Conservation (phyloP, 1,140 invertebrate genomes). For the Sarcophaga bullata region DNA sequence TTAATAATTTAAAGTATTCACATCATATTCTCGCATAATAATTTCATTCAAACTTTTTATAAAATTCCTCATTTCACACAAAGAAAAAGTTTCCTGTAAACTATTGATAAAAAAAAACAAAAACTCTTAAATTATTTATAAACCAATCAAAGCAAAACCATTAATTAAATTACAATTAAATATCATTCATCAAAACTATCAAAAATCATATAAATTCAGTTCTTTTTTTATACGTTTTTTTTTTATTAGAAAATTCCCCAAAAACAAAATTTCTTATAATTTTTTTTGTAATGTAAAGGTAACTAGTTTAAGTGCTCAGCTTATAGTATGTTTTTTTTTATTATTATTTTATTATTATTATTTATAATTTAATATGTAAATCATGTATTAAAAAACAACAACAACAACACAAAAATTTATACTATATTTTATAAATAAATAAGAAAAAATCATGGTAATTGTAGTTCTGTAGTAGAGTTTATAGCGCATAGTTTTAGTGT, state of each 20-base stretch:
- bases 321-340: background rate
- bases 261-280: background rate
- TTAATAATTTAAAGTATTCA: constrained; percentile 18
- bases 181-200: background rate
- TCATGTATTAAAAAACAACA: background rate
- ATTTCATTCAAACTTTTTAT: background rate
- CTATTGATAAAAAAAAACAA: background rate
- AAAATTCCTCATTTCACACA: background rate
- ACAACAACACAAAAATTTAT: background rate
- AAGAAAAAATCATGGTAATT: background rate
- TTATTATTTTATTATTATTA: constrained; percentile 24
- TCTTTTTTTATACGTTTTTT: background rate
- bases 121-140: background rate
- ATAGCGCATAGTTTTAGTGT: background rate
- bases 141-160: too few relatives aligned
- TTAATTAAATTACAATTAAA: background rate
- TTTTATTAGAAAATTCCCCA: too few relatives aligned
- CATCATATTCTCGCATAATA: constrained; percentile 27
- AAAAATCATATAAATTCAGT: background rate
- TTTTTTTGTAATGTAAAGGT: background rate
- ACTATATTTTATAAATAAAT: constrained; percentile 1
- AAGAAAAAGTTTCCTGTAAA: background rate
- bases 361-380: constrained; percentile 22
- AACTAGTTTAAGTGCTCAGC: background rate
- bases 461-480: background rate